phyloP scores from a whole-genome alignment of 92 coral and sea anemone genomes.

The Phenganax marumi region DNA sequence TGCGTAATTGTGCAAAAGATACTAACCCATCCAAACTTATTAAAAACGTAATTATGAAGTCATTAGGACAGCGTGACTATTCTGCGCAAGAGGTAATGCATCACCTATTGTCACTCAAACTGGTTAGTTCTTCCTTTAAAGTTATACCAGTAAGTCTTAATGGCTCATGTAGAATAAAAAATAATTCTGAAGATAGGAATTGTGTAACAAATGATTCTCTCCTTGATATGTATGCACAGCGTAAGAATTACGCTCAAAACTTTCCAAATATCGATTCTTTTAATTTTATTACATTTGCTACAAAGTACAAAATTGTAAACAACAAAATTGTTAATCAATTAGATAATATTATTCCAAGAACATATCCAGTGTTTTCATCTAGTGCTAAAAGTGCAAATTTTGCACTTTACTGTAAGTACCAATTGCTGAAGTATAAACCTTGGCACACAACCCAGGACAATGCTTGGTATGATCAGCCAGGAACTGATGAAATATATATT shows the following conservation, averaged over 20 bases:
- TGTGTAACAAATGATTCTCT: slow-evolving; percentile 47
- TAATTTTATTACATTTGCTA: too few relatives aligned
- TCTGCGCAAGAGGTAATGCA: slow-evolving; percentile 69
- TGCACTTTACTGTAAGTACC: too few relatives aligned
- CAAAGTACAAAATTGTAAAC: too few relatives aligned
- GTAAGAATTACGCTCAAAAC: neutral
- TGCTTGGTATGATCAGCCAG: too few relatives aligned
- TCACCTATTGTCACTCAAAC: slow-evolving; percentile 52
- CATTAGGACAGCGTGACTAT: slow-evolving; percentile 60
- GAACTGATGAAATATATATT: too few relatives aligned
- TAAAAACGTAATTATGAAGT: slow-evolving; percentile 58
- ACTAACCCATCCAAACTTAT: slow-evolving; percentile 46
- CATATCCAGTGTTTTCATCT: too few relatives aligned
- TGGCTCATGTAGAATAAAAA: slow-evolving; percentile 51
- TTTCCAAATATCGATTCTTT: too few relatives aligned
- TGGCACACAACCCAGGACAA: too few relatives aligned
- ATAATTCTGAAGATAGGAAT: slow-evolving; percentile 20
- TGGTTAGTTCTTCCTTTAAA: slow-evolving; percentile 32
- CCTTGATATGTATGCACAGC: slow-evolving; percentile 54
- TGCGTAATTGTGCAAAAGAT: slow-evolving; percentile 40
- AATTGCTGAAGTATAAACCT: too few relatives aligned
- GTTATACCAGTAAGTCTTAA: slow-evolving; percentile 56
- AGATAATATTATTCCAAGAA: too few relatives aligned
- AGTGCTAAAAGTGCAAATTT: too few relatives aligned
- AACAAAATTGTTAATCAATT: too few relatives aligned